Evolutionary conservation across 2,113 vertebrate species (phyloP).

Genomic region (Phodopus roborovskii): DNA sequence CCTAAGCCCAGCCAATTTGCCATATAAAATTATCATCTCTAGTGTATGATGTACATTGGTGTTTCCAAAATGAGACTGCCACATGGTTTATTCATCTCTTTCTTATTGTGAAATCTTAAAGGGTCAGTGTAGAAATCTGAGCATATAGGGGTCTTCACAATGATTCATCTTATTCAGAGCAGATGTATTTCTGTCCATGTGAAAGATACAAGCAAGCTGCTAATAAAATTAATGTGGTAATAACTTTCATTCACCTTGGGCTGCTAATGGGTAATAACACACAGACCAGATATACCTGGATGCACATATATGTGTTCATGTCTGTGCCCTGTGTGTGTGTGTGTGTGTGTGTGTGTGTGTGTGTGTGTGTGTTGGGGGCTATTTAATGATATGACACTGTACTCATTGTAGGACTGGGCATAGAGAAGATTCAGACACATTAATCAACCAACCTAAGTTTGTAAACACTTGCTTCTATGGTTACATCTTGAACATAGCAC

Average conservation of each 20-base stretch:
- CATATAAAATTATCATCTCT: not conserved
- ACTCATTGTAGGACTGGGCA: not conserved
- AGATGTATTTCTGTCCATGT: not conserved
- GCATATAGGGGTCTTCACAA: not conserved
- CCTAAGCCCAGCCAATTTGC: not conserved
- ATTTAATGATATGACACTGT: not conserved
- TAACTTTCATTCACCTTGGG: not conserved
- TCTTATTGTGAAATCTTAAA: slow-evolving; percentile 19
- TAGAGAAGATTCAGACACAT: not conserved
- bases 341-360: not conserved
- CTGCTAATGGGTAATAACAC: not conserved
- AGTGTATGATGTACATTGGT: slow-evolving; percentile 19
- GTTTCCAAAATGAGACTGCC: slow-evolving; percentile 26
- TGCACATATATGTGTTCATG: not conserved
- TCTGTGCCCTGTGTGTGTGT: not conserved
- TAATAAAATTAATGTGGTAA: not conserved
- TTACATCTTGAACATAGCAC: not conserved
- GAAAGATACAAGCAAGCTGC: not conserved
- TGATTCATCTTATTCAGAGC: not conserved
- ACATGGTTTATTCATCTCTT: not conserved
- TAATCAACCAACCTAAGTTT: not conserved
- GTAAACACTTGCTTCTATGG: not conserved
- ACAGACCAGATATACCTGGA: not conserved
- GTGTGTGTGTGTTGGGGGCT: not conserved
- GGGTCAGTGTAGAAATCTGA: not conserved